Evolutionary conservation across 1,140 invertebrate species (phyloP).

Genomic region (Bombus sylvicola): DNA sequence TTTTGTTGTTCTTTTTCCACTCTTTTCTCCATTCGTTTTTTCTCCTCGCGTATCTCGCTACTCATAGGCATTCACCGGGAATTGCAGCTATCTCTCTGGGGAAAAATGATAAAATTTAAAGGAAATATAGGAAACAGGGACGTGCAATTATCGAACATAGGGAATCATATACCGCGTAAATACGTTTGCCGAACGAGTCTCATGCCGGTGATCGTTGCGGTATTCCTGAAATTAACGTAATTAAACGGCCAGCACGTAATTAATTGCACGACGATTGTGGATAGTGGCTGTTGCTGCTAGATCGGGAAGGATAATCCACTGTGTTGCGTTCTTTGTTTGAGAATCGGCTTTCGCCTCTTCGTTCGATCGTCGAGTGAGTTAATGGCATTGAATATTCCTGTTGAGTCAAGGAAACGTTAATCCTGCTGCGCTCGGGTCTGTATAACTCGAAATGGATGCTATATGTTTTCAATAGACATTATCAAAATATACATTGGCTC

Average conservation of each 20-base stretch:
- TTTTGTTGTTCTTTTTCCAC: background rate
- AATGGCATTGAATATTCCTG: background rate
- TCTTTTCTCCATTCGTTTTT: background rate
- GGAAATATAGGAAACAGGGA: background rate
- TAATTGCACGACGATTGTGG: slow-evolving; percentile 30
- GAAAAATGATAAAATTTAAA: slow-evolving; percentile 22
- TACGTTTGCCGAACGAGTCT: slow-evolving; percentile 29
- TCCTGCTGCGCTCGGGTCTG: background rate
- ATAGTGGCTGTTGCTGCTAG: background rate
- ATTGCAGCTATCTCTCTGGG: background rate
- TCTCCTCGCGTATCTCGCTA: background rate
- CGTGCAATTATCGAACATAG: slow-evolving; percentile 17
- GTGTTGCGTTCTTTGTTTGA: background rate
- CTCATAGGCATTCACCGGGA: background rate
- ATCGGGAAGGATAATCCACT: background rate
- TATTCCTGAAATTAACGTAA: slow-evolving; percentile 55
- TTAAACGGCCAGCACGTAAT: slow-evolving; percentile 48
- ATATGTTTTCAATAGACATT: too few relatives aligned
- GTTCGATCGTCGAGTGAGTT: background rate
- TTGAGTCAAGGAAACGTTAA: background rate
- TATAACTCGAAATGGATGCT: too few relatives aligned
- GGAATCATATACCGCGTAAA: slow-evolving; percentile 31
- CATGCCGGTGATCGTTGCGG: slow-evolving; percentile 23
- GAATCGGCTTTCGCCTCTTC: background rate
- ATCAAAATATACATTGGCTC: too few relatives aligned